These are phyloP conservation scores for Myrmecobius fasciatus DNA, from an alignment of 2,113 vertebrate species.

Conservation along the genomic window DNA sequence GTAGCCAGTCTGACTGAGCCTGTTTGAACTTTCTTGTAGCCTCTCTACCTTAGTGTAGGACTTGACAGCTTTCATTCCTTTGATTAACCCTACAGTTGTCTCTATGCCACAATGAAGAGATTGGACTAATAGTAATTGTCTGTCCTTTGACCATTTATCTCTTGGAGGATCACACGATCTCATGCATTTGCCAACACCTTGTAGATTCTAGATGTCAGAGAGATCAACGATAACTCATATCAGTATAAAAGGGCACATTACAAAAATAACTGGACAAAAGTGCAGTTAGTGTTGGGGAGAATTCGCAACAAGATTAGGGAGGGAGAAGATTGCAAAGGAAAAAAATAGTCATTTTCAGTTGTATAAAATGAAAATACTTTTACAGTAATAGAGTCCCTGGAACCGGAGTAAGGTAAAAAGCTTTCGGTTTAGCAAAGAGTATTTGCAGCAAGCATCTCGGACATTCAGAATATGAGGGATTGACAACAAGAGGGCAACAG, in stretches of 20 bases:
- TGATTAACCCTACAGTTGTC: not conserved
- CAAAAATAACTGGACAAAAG: not conserved
- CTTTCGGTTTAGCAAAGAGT: not conserved
- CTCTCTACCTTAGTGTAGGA: not conserved
- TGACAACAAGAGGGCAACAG: not conserved
- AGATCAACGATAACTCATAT: not conserved
- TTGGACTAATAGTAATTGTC: not conserved
- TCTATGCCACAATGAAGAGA: not conserved
- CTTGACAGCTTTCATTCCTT: not conserved
- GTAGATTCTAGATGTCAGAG: not conserved
- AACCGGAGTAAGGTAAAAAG: not conserved
- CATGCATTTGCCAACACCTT: not conserved
- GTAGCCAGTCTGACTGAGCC: not conserved
- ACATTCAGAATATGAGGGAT: not conserved
- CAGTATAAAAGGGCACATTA: not conserved
- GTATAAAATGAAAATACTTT: not conserved
- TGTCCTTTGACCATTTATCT: not conserved
- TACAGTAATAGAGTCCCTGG: not conserved
- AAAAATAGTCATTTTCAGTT: not conserved
- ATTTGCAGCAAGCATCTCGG: not conserved
- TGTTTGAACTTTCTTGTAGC: not conserved
- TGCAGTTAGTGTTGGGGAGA: not conserved
- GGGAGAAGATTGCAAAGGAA: not conserved
- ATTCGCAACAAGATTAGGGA: not conserved
- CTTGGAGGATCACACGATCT: not conserved